Conservation (phyloP, 2,888 invertebrate species). For the Cheilosia grossa region DNA sequence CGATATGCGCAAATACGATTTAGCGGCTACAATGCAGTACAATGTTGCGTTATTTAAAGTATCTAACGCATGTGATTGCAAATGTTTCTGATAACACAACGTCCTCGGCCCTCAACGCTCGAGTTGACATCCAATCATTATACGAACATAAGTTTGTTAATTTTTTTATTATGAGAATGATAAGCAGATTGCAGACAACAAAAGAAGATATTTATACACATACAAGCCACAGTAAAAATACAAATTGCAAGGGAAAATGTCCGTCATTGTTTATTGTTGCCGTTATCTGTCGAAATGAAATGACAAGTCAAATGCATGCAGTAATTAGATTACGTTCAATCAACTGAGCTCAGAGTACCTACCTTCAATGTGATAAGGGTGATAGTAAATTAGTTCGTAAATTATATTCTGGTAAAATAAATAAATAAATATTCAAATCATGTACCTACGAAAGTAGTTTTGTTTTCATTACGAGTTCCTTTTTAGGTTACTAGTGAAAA, state of each 20-base stretch:
- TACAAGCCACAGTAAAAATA: neutral
- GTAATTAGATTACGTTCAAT: neutral
- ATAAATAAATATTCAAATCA: no score
- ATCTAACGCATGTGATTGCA: neutral
- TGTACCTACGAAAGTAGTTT: no score
- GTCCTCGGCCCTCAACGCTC: neutral
- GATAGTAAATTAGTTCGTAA: neutral
- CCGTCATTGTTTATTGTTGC: neutral
- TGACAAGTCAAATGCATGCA: neutral
- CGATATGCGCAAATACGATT: no score
- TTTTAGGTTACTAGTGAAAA: no score
- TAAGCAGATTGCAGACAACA: neutral
- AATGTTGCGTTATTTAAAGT: no score
- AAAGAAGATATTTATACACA: neutral
- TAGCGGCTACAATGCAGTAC: no score
- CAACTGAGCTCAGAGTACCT: neutral
- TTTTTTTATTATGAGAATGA: neutral
- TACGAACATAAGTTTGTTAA: neutral
- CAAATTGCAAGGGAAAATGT: neutral
- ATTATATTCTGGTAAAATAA: no score
- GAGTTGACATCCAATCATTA: neutral
- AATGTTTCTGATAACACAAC: neutral
- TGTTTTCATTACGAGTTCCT: no score
- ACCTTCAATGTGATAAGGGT: neutral
- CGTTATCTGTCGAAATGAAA: conserved; percentile 2